These are phyloP conservation scores for Agelastica alni DNA, from an alignment of 2,888 invertebrate genomes.

Conservation along the genomic window DNA sequence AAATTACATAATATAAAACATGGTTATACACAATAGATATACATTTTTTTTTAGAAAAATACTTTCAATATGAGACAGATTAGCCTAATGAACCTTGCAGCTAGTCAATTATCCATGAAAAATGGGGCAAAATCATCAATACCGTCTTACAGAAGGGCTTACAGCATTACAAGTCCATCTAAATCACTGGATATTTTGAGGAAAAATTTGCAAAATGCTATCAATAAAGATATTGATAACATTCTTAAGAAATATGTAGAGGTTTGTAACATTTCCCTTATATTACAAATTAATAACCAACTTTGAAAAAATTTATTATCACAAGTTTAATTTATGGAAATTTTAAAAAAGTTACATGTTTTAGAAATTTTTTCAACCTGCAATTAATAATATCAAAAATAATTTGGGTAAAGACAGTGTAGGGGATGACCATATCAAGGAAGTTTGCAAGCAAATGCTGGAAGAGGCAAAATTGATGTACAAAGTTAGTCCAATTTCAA, in stretches of 20 bases:
- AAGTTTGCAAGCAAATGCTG: conserved; percentile 76
- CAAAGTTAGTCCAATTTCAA: conserved; percentile 58
- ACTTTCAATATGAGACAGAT: conserved; percentile 72
- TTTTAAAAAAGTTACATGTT: no score
- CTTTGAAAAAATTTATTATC: no score
- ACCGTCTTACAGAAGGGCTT: conserved; percentile 53
- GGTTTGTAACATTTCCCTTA: conserved; percentile 59
- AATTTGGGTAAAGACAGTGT: conserved; percentile 78
- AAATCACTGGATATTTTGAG: conserved; percentile 72
- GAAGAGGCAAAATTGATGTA: conserved; percentile 79
- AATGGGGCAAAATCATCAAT: conserved; percentile 58
- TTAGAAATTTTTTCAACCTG: conserved; percentile 80
- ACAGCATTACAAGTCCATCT: conserved; percentile 58
- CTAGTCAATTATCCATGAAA: conserved; percentile 63
- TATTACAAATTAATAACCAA: no score
- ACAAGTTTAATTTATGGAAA: no score
- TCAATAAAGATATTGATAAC: conserved; percentile 78
- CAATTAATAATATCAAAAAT: conserved; percentile 74
- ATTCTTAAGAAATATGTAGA: conserved; percentile 78
- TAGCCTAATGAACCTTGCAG: conserved; percentile 71
- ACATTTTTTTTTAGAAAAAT: conserved; percentile 55
- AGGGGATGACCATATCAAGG: conserved; percentile 73
- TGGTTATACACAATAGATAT: background rate
- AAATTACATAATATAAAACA: no score
- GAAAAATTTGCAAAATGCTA: conserved; percentile 75